Percentiles rank a stretch among this genome's conserved stretches.
phyloP scores from a whole-genome alignment of 1,140 invertebrate genomes.

The Littorina saxatilis region DNA sequence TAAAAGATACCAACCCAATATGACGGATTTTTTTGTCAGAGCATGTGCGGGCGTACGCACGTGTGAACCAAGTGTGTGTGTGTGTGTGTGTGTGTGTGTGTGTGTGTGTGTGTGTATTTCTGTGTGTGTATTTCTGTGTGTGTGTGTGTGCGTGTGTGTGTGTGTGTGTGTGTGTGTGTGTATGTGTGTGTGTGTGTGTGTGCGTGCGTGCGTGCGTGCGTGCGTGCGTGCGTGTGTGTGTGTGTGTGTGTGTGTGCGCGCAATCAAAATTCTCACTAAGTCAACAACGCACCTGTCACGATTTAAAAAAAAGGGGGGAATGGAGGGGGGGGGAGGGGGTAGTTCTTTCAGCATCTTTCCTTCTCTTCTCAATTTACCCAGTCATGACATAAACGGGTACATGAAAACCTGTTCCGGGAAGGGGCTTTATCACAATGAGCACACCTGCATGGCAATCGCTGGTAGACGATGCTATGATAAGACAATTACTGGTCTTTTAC shows the following conservation, averaged over 20 bases:
- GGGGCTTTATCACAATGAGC: not conserved
- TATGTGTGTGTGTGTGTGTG: slow-evolving; percentile 9
- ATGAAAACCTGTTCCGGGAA: slow-evolving; percentile 13
- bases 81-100: too few relatives aligned
- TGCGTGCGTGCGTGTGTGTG: not conserved
- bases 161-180: not conserved
- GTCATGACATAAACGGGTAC: too few relatives aligned
- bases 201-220: slow-evolving; percentile 8
- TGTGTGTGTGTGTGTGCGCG: slow-evolving; percentile 9
- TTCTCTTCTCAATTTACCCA: too few relatives aligned
- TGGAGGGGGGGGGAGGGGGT: not conserved
- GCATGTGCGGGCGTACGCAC: too few relatives aligned
- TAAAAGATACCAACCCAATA: too few relatives aligned
- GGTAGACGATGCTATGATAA: slow-evolving; percentile 2
- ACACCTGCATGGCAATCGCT: slow-evolving; percentile 1
- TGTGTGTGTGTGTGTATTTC: too few relatives aligned
- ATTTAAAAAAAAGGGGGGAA: not conserved
- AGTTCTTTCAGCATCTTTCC: too few relatives aligned
- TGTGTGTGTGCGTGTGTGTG: not conserved
- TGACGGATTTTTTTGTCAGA: too few relatives aligned
- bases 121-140: not conserved
- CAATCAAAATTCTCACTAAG: not conserved
- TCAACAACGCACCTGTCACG: not conserved
- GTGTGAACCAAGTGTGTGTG: too few relatives aligned
- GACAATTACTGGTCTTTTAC: too few relatives aligned